A percentile compares a stretch with the other conserved stretches of the same genome.
These are phyloP conservation scores for Sarcoramphus papa DNA, from an alignment of 2,797 vertebrate genomes.

Conservation along the genomic window DNA sequence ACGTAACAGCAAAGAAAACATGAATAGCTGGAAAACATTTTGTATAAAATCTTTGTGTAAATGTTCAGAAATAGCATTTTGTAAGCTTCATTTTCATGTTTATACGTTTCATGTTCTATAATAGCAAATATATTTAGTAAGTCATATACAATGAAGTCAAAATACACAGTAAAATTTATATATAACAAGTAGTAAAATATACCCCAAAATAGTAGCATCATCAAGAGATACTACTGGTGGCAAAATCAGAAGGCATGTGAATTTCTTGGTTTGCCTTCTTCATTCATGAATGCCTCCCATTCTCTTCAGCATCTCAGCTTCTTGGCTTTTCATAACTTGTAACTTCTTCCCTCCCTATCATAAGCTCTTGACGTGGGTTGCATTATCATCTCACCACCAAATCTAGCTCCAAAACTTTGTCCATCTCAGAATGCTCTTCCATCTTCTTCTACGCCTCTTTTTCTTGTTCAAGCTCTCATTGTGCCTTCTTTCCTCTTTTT, in stretches of 20 bases:
- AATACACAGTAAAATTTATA: not conserved
- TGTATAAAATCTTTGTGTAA: not conserved
- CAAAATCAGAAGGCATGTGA: not conserved
- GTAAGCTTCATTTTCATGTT: not conserved
- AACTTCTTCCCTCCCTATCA: not conserved
- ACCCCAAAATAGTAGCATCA: not conserved
- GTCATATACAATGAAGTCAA: not conserved
- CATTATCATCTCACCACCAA: not conserved
- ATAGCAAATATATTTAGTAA: not conserved
- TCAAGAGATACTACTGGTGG: not conserved
- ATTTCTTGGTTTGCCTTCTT: not conserved
- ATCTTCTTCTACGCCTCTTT: not conserved
- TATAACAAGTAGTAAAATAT: not conserved
- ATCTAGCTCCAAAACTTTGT: not conserved
- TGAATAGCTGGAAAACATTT: not conserved
- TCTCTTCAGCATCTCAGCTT: not conserved
- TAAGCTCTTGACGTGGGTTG: fast-evolving
- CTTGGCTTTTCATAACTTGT: not conserved
- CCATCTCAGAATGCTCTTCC: not conserved
- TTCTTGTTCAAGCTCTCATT: not conserved
- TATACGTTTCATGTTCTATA: not conserved
- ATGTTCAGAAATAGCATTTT: not conserved
- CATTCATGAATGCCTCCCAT: too few species aligned
- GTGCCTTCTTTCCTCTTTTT: not conserved
- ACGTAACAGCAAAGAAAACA: not conserved